Evolutionary conservation across 2,797 vertebrate species (phyloP).

Genomic region (Cuniculus paca): DNA sequence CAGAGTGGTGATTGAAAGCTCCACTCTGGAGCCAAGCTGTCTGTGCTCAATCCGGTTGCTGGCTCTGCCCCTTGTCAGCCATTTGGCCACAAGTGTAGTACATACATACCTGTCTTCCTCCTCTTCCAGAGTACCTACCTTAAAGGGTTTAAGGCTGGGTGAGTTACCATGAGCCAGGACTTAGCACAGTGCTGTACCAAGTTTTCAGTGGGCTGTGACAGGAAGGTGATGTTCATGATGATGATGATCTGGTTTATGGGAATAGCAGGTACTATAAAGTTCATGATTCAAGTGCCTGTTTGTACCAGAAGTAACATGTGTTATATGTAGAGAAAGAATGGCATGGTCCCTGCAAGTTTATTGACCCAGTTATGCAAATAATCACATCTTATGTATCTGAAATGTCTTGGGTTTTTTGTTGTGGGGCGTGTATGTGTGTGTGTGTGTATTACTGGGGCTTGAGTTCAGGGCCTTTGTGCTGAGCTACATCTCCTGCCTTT

Average conservation of each 20-base stretch:
- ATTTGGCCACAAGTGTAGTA: fast-evolving
- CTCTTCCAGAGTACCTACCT: background rate
- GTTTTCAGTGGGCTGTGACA: background rate
- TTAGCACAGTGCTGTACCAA: background rate
- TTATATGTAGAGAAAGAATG: background rate
- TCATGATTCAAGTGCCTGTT: background rate
- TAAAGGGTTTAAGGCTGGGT: background rate
- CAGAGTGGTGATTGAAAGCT: background rate
- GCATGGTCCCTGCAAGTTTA: background rate
- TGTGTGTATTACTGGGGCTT: background rate
- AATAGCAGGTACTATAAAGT: background rate
- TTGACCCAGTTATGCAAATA: background rate
- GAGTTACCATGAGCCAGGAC: background rate
- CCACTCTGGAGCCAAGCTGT: background rate
- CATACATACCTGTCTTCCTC: background rate
- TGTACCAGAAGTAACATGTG: background rate
- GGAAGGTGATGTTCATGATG: background rate
- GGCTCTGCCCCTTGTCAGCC: background rate
- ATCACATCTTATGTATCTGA: background rate
- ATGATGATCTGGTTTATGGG: background rate
- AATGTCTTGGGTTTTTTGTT: background rate
- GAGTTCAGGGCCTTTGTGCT: background rate
- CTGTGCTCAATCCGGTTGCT: background rate
- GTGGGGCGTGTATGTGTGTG: too few relatives aligned
- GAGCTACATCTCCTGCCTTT: background rate